Percentiles rank a stretch among this genome's conserved stretches.
phyloP scores from a whole-genome alignment of 2,113 vertebrate species.

The Asarcornis scutulata region DNA sequence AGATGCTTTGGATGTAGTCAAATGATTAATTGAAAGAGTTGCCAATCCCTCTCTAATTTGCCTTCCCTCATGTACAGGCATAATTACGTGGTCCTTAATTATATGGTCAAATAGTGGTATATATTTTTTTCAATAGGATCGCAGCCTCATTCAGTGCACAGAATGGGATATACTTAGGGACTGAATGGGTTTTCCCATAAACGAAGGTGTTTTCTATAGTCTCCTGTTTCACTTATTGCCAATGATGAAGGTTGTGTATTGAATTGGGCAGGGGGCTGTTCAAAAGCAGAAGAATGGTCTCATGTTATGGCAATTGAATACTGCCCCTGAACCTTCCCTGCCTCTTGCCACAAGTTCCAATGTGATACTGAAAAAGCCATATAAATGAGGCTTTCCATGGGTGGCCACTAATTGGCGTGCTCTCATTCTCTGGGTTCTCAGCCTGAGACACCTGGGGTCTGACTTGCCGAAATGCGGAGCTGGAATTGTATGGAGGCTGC shows the following conservation, averaged over 20 bases:
- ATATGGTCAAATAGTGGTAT: neutral
- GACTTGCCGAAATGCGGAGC: neutral
- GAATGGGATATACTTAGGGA: neutral
- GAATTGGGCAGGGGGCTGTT: conserved; percentile 16
- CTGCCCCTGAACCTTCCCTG: conserved; percentile 33
- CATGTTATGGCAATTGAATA: conserved; percentile 43
- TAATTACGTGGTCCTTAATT: conserved; percentile 12
- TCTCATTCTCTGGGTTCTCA: conserved; percentile 35
- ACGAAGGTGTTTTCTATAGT: neutral
- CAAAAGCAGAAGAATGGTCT: conserved; percentile 36
- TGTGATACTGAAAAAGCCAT: neutral
- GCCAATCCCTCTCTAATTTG: neutral
- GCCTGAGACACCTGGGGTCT: conserved; percentile 39
- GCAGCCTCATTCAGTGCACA: neutral
- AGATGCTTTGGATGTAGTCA: conserved; percentile 2
- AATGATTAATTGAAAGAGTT: neutral
- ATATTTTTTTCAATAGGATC: neutral
- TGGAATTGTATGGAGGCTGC: neutral
- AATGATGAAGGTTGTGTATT: conserved; percentile 34
- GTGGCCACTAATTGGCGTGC: conserved; percentile 49
- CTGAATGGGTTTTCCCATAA: conserved; percentile 34
- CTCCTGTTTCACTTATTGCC: conserved; percentile 3
- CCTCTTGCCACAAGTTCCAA: conserved; percentile 3
- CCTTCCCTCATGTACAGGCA: neutral
- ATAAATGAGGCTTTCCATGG: conserved; percentile 38